Evolutionary conservation across 2,113 vertebrate species (phyloP).

Genomic region (Aplodontia rufa): DNA sequence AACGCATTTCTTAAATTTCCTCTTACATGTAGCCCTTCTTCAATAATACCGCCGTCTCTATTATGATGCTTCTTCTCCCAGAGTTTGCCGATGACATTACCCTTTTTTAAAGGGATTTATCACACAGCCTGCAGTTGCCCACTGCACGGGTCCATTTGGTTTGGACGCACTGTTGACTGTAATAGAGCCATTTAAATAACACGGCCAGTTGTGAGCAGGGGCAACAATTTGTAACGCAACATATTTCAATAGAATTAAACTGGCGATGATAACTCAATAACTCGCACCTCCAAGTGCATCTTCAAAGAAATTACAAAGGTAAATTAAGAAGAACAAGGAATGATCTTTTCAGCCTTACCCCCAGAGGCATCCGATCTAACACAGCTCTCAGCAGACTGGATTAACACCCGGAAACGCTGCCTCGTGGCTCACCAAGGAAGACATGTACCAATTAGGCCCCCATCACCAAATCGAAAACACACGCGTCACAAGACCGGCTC

Average conservation of each 20-base stretch:
- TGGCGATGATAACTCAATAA: slow-evolving; percentile 9
- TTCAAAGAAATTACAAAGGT: slow-evolving; percentile 40
- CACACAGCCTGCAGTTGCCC: background rate
- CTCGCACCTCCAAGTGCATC: background rate
- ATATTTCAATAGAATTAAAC: slow-evolving; percentile 39
- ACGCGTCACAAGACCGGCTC: slow-evolving; percentile 55
- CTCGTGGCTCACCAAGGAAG: slow-evolving; percentile 40
- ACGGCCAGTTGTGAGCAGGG: background rate
- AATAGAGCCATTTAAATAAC: background rate
- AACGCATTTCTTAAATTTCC: background rate
- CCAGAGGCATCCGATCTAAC: slow-evolving; percentile 33
- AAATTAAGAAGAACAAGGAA: slow-evolving; percentile 19
- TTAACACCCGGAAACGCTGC: background rate
- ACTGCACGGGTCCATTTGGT: background rate
- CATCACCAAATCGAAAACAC: slow-evolving; percentile 55
- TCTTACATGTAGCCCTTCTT: background rate
- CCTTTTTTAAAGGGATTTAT: background rate
- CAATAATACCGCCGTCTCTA: background rate
- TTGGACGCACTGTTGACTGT: background rate
- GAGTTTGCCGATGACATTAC: background rate
- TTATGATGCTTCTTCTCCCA: background rate
- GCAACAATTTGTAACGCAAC: slow-evolving; percentile 27
- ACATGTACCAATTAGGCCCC: slow-evolving; percentile 52
- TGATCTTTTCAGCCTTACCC: background rate
- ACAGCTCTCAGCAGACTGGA: background rate